A percentile compares a stretch with the other conserved stretches of the same genome.
phyloP scores from a whole-genome alignment of 2,888 invertebrate species.

The Watsonalla binaria region DNA sequence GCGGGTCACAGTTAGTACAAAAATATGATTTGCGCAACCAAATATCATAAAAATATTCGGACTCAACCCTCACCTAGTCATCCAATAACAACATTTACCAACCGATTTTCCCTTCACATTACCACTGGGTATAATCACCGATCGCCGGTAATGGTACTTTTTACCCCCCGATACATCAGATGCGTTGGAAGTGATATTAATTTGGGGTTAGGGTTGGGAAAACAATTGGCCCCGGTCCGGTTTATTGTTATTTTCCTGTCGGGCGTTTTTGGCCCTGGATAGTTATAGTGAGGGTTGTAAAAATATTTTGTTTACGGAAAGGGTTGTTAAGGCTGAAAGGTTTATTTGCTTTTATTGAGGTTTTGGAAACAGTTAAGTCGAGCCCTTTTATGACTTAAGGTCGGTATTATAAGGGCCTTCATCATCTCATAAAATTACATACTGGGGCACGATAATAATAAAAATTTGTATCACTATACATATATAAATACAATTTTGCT shows the following conservation, averaged over 20 bases:
- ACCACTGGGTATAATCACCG: constrained; percentile 14
- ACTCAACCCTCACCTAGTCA: neutral
- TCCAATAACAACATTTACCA: neutral
- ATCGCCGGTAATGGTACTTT: constrained; percentile 28
- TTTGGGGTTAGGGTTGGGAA: constrained; percentile 51
- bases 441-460: no score
- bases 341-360: neutral
- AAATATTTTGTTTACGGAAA: neutral
- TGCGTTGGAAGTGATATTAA: constrained; percentile 66
- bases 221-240: constrained; percentile 46
- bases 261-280: constrained; percentile 10
- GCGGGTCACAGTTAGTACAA: neutral
- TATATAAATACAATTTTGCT: no score
- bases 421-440: no score
- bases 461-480: no score
- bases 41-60: neutral
- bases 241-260: constrained; percentile 39
- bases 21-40: neutral
- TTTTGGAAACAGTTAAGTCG: neutral
- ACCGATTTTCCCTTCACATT: constrained; percentile 19
- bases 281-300: neutral
- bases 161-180: constrained; percentile 48
- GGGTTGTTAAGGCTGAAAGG: neutral
- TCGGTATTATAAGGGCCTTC: no score
- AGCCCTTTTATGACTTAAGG: neutral